These are phyloP conservation scores for Orthonyx spaldingii DNA, from an alignment of 2,113 vertebrate genomes.

Conservation along the genomic window DNA sequence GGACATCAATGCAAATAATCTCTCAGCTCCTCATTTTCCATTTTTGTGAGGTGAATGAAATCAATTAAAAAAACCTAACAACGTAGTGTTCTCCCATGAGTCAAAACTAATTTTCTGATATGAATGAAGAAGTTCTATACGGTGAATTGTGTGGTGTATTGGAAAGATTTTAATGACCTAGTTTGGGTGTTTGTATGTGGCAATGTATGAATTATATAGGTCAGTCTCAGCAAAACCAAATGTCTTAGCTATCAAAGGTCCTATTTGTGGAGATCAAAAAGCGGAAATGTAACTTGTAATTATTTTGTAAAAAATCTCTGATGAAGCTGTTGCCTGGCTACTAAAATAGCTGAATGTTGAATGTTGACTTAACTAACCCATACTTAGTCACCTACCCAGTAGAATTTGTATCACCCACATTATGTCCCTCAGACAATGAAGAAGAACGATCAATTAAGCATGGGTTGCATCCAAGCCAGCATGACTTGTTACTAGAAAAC, in stretches of 20 bases:
- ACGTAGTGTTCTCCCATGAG: background rate
- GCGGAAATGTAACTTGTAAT: background rate
- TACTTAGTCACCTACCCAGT: background rate
- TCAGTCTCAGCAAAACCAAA: background rate
- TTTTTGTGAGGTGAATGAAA: constrained; percentile 25
- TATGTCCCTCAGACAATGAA: background rate
- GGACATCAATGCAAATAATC: background rate
- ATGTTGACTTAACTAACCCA: background rate
- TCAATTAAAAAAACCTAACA: constrained; percentile 7
- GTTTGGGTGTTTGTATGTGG: background rate
- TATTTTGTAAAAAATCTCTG: background rate
- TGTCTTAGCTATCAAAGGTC: background rate
- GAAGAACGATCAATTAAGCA: background rate
- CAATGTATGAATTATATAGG: background rate
- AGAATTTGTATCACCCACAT: background rate
- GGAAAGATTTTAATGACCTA: constrained; percentile 5
- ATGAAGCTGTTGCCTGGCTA: background rate
- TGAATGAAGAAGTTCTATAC: background rate
- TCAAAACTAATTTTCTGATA: constrained; percentile 49
- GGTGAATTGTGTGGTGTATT: background rate
- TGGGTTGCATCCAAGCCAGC: background rate
- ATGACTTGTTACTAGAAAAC: background rate
- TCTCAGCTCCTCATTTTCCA: background rate
- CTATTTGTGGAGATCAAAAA: background rate
- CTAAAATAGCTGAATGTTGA: background rate